phyloP scores from a whole-genome alignment of 2,888 invertebrate species.

The Ferrisia virgata region DNA sequence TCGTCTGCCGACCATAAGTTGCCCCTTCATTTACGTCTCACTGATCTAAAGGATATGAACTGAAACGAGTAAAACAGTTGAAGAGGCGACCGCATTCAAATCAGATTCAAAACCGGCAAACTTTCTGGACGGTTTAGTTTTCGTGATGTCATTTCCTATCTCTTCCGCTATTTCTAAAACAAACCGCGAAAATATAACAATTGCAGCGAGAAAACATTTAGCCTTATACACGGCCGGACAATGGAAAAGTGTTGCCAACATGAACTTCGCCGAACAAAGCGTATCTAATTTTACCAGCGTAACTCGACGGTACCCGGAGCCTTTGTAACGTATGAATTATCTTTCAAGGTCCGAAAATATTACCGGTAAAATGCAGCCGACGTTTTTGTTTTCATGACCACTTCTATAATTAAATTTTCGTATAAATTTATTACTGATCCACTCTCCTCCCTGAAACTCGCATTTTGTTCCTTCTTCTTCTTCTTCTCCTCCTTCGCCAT shows the following conservation, averaged over 20 bases:
- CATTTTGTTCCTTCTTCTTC: neutral
- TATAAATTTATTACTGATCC: neutral
- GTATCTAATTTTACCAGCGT: conserved; percentile 22
- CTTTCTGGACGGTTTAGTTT: conserved; percentile 45
- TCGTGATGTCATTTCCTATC: conserved; percentile 44
- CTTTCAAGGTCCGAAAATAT: conserved; percentile 23
- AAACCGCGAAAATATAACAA: conserved; percentile 42
- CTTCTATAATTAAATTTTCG: conserved; percentile 34
- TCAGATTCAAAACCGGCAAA: conserved; percentile 42
- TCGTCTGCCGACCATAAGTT: neutral
- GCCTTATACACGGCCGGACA: conserved; percentile 8
- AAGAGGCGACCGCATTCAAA: conserved; percentile 41
- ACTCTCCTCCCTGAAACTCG: too few relatives aligned
- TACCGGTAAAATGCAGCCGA: neutral
- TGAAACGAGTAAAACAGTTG: conserved; percentile 43
- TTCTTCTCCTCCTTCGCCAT: neutral
- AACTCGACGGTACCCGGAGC: too few relatives aligned
- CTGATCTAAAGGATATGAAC: conserved; percentile 41
- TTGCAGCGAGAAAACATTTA: conserved; percentile 41
- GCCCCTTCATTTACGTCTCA: conserved; percentile 44
- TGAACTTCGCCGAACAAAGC: conserved; percentile 38
- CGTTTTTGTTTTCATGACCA: conserved; percentile 12
- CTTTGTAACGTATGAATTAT: conserved; percentile 33
- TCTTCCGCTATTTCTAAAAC: conserved; percentile 42
- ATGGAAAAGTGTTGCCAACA: conserved; percentile 34